These are phyloP conservation scores for Echinops telfairi DNA, from an alignment of 2,113 vertebrate genomes.

Conservation along the genomic window DNA sequence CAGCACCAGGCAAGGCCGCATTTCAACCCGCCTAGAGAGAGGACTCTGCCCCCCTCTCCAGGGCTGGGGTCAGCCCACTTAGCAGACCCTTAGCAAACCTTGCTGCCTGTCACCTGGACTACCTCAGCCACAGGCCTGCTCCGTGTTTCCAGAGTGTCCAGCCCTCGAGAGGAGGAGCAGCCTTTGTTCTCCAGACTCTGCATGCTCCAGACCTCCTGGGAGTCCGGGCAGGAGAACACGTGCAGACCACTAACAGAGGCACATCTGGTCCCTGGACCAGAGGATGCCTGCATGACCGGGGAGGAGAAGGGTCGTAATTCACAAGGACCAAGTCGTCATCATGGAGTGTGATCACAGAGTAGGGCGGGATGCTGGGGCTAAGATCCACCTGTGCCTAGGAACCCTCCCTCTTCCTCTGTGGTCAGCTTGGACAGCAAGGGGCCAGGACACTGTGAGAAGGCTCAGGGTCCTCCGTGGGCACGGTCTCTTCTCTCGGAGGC, in stretches of 20 bases:
- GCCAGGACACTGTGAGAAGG: neutral
- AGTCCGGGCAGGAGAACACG: neutral
- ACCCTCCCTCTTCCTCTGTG: neutral
- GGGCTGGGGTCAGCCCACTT: neutral
- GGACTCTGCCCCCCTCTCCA: neutral
- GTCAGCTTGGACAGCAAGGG: neutral
- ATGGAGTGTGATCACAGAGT: neutral
- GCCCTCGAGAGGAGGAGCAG: neutral
- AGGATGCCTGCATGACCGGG: neutral
- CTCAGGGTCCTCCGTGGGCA: neutral
- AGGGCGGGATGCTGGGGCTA: neutral
- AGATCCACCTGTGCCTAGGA: neutral
- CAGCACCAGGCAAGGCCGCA: neutral
- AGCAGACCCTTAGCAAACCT: neutral
- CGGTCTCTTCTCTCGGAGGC: neutral
- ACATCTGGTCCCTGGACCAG: neutral
- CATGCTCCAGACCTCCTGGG: slow-evolving; percentile 28
- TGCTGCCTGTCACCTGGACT: slow-evolving; percentile 29
- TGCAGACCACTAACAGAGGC: slow-evolving; percentile 33
- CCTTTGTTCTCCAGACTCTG: neutral
- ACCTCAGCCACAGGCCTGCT: slow-evolving; percentile 35
- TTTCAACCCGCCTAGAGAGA: neutral
- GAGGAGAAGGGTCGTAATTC: neutral
- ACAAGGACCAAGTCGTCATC: neutral
- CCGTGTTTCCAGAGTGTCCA: slow-evolving; percentile 11